Evolutionary conservation across 30 jellyfish, hydroid and myxozoan genomes (phyloP).

Genomic region (Hydractinia symbiolongicarpus): DNA sequence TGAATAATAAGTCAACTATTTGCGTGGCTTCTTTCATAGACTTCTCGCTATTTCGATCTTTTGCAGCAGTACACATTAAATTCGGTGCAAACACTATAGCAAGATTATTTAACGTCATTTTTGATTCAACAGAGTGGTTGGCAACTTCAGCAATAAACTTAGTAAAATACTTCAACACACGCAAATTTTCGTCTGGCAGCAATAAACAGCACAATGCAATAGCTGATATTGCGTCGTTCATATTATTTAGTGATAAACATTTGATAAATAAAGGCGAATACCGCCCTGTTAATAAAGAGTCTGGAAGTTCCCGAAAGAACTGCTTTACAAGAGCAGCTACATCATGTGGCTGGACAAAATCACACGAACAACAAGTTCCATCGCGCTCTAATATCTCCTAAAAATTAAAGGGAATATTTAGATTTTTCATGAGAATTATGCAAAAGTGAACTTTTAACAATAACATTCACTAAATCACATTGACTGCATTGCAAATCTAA

Average conservation of each 20-base stretch:
- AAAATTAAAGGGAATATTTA: not conserved
- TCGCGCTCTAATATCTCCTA: constrained; percentile 61
- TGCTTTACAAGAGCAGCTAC: constrained; percentile 80
- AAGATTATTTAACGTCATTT: constrained; percentile 80
- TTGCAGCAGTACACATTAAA: constrained; percentile 50
- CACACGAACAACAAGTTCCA: constrained; percentile 72
- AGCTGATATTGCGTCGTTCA: constrained; percentile 67
- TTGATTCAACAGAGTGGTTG: constrained; percentile 81
- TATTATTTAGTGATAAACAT: constrained; percentile 52
- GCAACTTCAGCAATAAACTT: constrained; percentile 80
- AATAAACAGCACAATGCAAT: constrained; percentile 68
- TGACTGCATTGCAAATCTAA: too few species aligned
- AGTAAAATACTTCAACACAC: constrained; percentile 73
- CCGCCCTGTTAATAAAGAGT: constrained; percentile 59
- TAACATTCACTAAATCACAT: too few species aligned
- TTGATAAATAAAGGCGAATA: constrained; percentile 62
- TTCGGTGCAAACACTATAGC: constrained; percentile 97
- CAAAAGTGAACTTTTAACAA: too few species aligned
- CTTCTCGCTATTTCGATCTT: constrained; percentile 74
- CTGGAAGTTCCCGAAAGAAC: constrained; percentile 94
- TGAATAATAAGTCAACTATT: constrained; percentile 69
- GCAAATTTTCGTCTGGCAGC: constrained; percentile 86
- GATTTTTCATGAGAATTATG: not conserved
- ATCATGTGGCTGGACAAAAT: constrained; percentile 94
- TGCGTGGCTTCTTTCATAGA: constrained; percentile 82